Base-by-base conservation (phyloP, 2,888 invertebrate genomes). In the Ctenicera cuprea region DNA sequence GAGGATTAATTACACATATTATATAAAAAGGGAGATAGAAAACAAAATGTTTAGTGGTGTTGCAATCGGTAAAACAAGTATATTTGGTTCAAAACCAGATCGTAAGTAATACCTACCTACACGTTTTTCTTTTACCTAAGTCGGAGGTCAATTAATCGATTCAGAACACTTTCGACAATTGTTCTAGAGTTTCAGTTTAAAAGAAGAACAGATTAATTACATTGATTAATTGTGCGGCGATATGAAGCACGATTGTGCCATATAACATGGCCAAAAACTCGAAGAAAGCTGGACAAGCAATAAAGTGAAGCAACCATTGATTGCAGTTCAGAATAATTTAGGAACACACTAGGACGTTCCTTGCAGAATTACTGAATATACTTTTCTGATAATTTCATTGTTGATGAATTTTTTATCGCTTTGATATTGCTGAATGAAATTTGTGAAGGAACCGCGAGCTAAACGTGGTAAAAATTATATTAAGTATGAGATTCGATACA, bases 201-300 rank as follows among this genome's bases (percentile, higher is more conserved):
- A 26, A 48, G 22, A 48, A 64, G 14, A 33, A 33, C 9, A 64
- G 48, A 48, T 64, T 64, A 48, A 64, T 64, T 64, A 37, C 30
- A 12, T 50, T 64, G 64, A 64, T 64, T 64, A 64, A 64, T 64
- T 50, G 64, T 50, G 45, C 22, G 9, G 43, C 22, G 62, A 62
- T 62, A 62, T 43, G 11, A 43, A 33, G 12, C 33, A 30, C 33
- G 64, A 64, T 64, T 64, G 64, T 64, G 64, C 37, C 64, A 50
- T 33, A 7, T 14, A 45, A 30, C 45, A 43, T 37, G 48, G 26
- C 16, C 37, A 48, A 45, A 64, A 48, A 33, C 2, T 30, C 18
- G 43, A 62, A 20, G 61, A 41, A 52, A 52, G 52, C 50, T 50
- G 52, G 4, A 52, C 26, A 48, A 41, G 52, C 33, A 54, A n/a